A percentile compares a stretch with the other conserved stretches of the same genome.
These are phyloP conservation scores for Hylaeus anthracinus DNA, from an alignment of 1,140 invertebrate genomes.

Conservation along the genomic window DNA sequence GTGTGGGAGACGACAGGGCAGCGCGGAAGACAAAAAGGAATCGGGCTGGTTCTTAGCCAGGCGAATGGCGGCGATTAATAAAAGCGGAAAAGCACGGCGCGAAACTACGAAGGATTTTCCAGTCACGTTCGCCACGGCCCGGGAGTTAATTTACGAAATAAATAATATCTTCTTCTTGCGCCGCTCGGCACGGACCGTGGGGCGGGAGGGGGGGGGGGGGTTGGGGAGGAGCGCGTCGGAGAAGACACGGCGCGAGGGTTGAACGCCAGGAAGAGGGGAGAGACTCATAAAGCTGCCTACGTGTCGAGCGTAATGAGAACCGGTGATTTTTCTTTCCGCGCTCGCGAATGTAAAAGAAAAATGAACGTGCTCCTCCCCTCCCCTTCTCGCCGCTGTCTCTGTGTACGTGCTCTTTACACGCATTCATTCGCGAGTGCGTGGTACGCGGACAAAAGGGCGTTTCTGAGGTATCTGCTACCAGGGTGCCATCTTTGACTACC, in stretches of 20 bases:
- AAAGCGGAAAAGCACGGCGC: slow-evolving; percentile 62
- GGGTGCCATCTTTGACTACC: too few species aligned
- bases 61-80: slow-evolving; percentile 68
- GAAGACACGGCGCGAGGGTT: slow-evolving; percentile 40
- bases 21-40: slow-evolving; percentile 36
- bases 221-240: slow-evolving; percentile 48
- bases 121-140: slow-evolving; percentile 64
- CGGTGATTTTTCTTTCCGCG: slow-evolving; percentile 80
- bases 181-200: slow-evolving; percentile 37
- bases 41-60: slow-evolving; percentile 59
- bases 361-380: slow-evolving; percentile 63
- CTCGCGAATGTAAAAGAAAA: slow-evolving; percentile 75
- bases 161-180: slow-evolving; percentile 80
- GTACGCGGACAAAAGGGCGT: not conserved
- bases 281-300: slow-evolving; percentile 81
- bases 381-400: not conserved
- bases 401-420: slow-evolving; percentile 16
- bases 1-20: not conserved
- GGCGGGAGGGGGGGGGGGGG: slow-evolving; percentile 11
- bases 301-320: slow-evolving; percentile 81
- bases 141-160: slow-evolving; percentile 81
- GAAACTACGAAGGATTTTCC: slow-evolving; percentile 62
- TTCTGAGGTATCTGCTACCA: too few species aligned
- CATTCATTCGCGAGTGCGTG: not conserved
- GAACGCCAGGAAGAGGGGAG: slow-evolving; percentile 64